A percentile compares a stretch with the other conserved stretches of the same genome.
phyloP scores from a whole-genome alignment of 2,797 vertebrate species.

The Pampus argenteus region DNA sequence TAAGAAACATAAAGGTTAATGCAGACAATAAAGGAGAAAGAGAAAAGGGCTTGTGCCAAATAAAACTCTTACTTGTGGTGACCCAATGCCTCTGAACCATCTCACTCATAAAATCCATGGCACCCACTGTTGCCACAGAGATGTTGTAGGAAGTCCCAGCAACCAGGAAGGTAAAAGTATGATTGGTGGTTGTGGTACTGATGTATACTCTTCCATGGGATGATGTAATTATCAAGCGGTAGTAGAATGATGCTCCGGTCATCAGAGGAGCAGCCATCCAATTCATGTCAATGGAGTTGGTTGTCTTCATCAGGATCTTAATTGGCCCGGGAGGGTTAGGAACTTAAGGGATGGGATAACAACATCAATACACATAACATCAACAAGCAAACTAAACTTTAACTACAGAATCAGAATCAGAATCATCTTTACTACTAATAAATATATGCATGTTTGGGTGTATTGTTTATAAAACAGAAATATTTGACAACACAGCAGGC shows the following conservation, averaged over 20 bases:
- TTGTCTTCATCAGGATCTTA: slow-evolving; percentile 46
- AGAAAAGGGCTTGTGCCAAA: background rate
- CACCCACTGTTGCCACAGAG: slow-evolving; percentile 70
- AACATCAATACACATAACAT: background rate
- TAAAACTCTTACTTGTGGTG: slow-evolving; percentile 80
- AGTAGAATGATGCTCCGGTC: slow-evolving; percentile 47
- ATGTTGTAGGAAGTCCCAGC: slow-evolving; percentile 80
- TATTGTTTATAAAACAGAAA: background rate
- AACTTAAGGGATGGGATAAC: slow-evolving; percentile 54
- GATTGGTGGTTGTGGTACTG: background rate
- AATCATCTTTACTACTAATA: background rate
- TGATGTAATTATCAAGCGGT: slow-evolving; percentile 40
- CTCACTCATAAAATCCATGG: slow-evolving; percentile 59
- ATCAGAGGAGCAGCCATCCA: slow-evolving; percentile 74
- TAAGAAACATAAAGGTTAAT: slow-evolving; percentile 11
- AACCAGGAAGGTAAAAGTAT: slow-evolving; percentile 47
- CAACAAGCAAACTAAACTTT: background rate
- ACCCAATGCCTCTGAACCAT: slow-evolving; percentile 20
- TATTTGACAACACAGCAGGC: background rate
- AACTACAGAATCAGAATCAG: too few species aligned
- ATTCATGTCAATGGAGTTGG: slow-evolving; percentile 41
- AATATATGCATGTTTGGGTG: background rate
- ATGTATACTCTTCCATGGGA: accelerated
- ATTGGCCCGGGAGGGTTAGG: slow-evolving; percentile 80
- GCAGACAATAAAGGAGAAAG: background rate